Percentiles rank a stretch among this genome's conserved stretches.
Evolutionary conservation across 2,113 vertebrate species (phyloP).

Genomic region (Lampris megalopsis): DNA sequence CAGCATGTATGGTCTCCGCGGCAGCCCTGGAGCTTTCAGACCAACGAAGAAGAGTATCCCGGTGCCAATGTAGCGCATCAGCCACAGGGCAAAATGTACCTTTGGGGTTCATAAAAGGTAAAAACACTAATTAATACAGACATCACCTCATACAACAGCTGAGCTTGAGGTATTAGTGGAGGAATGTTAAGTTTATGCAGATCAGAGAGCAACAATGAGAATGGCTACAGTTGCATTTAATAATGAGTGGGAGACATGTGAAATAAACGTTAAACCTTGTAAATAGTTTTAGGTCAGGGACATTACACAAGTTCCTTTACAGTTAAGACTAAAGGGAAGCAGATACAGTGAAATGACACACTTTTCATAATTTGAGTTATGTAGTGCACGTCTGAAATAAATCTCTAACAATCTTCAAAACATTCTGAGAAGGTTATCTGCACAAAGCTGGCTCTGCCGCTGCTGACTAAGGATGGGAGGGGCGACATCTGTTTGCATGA

Average conservation of each 20-base stretch:
- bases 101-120: slow-evolving; percentile 27
- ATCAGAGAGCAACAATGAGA: neutral
- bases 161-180: neutral
- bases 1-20: slow-evolving; percentile 88
- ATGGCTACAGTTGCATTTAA: too few species aligned
- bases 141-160: neutral
- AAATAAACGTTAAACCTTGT: neutral
- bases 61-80: slow-evolving; percentile 85
- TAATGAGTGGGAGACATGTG: neutral
- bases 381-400: too few species aligned
- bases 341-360: neutral
- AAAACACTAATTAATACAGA: slow-evolving; percentile 27
- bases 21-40: slow-evolving; percentile 91
- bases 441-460: neutral
- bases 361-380: neutral
- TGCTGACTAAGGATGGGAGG: slow-evolving; percentile 32
- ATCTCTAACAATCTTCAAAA: too few species aligned
- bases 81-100: slow-evolving; percentile 80
- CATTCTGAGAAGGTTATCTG: too few species aligned
- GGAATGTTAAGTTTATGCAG: neutral
- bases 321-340: neutral
- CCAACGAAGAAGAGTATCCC: slow-evolving; percentile 90
- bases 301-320: neutral
- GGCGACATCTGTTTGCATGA: neutral
- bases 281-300: neutral